Evolutionary conservation across 1,140 invertebrate species (phyloP), one percentile per base, ranked within the genome.

Genomic region (Megathymus violae): DNA sequence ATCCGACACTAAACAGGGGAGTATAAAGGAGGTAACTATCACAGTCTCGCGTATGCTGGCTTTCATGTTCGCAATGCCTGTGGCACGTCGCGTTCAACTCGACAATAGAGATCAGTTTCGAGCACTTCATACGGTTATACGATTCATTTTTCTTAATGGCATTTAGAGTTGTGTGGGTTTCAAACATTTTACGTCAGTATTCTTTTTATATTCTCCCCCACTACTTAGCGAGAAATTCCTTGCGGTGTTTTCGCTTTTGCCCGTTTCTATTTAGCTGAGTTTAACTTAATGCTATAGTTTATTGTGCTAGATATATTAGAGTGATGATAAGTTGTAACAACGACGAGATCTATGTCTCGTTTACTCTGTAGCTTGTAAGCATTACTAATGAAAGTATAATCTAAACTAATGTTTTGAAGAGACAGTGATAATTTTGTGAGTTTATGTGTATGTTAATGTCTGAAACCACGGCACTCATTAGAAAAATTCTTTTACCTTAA

Each of bases 111-210:
- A 17, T 50, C 27, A 50, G 48, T 51, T 38, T 51, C 15, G 38
- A 51, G 36, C 15, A 52, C 51, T 43, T 40, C 11, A 54, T 38
- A 41, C 40, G 25, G 22, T 40, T 54, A 43, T 25, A 19, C 17
- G 38, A 25, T 54, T 54, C 38, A 54, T 54, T 54, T 38, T 14
- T 54, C 19, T 54, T 54, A 54, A 54, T 54, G 19, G 51, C 51
- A 54, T 13, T 19, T 40, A 38, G 17, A 46, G 19, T 4, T 17
- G 7, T 22, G 15, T 1, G 0, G 16, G 16, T 54, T 54, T 54
- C 6, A 54, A 54, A 11, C 51, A 15, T 16, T 54, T 54, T 41
- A 43, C 19, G 51, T 19, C 22, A 54, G 14, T 52, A 52, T 52
- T 54, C 51, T 27, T 54, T 54, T 52, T 31, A 22, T 54, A 15